Base-by-base conservation (phyloP, 92 coral and sea anemone genomes). In the Epizoanthus scotinus region DNA sequence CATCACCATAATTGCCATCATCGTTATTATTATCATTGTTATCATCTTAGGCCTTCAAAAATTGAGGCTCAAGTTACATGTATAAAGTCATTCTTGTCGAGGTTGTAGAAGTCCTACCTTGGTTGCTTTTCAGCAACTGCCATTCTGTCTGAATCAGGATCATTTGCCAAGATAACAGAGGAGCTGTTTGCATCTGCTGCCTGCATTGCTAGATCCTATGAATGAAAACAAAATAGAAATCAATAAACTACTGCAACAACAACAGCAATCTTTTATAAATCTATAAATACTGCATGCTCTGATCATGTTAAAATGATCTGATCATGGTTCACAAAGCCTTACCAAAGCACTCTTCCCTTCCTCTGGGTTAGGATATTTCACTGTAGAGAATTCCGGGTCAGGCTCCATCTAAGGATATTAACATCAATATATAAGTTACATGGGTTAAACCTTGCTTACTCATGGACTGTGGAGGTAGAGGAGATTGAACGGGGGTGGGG, bases 321-420 rank as follows among this genome's bases (percentile, higher is more conserved):
- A n/a, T n/a, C n/a, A n/a, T n/a, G n/a, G n/a, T n/a, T n/a, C n/a
- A n/a, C n/a, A n/a, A n/a, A n/a, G n/a, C n/a, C 88, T 86, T 72
- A 96, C 99, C 94, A 96, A 83, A 54, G 97, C 99, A 87, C 98
- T 93, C 62, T 93, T 93, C 73, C 99, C 99, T 85, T 96, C 99
- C 86, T 96, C 99, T 10, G 99, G 99, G 74, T 96, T 96, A 19
- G 99, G 99, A 61, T 93, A 96, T 85, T 79, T 89, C 49, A 96
- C 99, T 21, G 98, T 93, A 42, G 90, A 92, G 71, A 96, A 96
- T 17, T 96, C 96, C n/a, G 99, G 99, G 73, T 96, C 97, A 40
- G 99, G 99, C 27, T 70, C 84, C 94, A 93, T 93, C 99, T 96
- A 68, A 58, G 8, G 52, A 22, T 34, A 28, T 42, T 2, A 67